Conservation (phyloP, 2,113 vertebrate species). For the Prochilodus magdalenae region DNA sequence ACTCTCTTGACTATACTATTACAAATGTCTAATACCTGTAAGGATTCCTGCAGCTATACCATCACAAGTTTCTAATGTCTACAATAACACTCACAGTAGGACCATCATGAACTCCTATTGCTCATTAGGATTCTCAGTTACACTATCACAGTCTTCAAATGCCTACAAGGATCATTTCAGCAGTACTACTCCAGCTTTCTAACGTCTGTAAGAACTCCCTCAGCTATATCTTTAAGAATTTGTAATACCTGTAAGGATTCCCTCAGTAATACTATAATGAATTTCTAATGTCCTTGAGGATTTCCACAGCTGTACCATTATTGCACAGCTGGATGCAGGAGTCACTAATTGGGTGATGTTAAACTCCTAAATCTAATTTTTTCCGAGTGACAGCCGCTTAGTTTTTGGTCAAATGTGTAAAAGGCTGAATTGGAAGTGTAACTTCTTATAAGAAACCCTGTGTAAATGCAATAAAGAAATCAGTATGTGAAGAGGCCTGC, state of each 20-base stretch:
- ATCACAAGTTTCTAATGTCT: neutral
- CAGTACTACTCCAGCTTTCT: neutral
- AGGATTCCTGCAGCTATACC: neutral
- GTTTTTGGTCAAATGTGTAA: slow-evolving; percentile 10
- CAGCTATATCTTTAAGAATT: neutral
- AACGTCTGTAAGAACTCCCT: neutral
- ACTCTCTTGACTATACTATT: neutral
- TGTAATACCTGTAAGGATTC: neutral
- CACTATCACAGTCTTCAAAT: no score
- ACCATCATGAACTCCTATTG: no score
- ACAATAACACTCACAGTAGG: neutral
- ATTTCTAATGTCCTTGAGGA: neutral
- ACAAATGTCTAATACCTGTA: neutral
- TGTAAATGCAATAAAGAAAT: slow-evolving; percentile 18
- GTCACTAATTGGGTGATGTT: neutral
- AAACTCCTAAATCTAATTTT: neutral
- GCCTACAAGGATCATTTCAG: neutral
- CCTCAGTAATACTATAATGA: neutral
- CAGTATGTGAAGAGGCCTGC: neutral
- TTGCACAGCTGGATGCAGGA: slow-evolving; percentile 10
- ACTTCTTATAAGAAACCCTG: slow-evolving; percentile 8
- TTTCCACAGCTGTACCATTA: neutral
- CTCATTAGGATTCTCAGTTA: no score
- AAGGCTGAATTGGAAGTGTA: neutral
- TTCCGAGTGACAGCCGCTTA: neutral